Conservation (phyloP, 2,888 invertebrate species). For the Anoncus sp. region DNA sequence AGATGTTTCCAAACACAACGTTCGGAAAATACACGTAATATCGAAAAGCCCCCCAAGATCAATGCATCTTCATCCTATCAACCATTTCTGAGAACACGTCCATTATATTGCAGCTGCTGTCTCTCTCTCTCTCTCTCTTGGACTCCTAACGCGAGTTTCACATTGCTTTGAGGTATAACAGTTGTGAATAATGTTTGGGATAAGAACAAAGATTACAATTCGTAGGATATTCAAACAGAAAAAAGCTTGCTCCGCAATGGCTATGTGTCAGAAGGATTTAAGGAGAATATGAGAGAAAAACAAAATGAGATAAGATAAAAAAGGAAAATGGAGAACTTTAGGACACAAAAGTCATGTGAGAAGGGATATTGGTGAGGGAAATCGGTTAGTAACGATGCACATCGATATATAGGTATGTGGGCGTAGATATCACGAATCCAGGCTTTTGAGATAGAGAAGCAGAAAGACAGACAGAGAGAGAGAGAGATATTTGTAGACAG, state of each 20-base stretch:
- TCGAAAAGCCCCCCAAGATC: no score
- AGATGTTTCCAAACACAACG: no score
- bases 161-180: not conserved
- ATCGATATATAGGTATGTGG: not conserved
- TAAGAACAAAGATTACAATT: slow-evolving; percentile 22
- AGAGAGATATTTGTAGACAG: slow-evolving; percentile 24
- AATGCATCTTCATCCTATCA: no score
- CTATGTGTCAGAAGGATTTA: not conserved
- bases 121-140: no score
- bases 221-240: not conserved
- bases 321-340: slow-evolving; percentile 1
- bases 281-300: not conserved
- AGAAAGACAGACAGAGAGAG: slow-evolving; percentile 36
- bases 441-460: slow-evolving; percentile 8
- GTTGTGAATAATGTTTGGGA: no score
- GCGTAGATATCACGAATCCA: not conserved
- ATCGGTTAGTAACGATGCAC: slow-evolving; percentile 18
- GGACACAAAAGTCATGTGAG: not conserved
- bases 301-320: slow-evolving; percentile 24
- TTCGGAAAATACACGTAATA: no score
- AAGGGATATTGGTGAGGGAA: slow-evolving; percentile 19
- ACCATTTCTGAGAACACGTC: no score
- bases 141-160: no score
- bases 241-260: not conserved
- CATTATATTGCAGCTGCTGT: no score